Evolutionary conservation across 2,888 invertebrate species (phyloP).

Genomic region (Drosophila flavopinicola): DNA sequence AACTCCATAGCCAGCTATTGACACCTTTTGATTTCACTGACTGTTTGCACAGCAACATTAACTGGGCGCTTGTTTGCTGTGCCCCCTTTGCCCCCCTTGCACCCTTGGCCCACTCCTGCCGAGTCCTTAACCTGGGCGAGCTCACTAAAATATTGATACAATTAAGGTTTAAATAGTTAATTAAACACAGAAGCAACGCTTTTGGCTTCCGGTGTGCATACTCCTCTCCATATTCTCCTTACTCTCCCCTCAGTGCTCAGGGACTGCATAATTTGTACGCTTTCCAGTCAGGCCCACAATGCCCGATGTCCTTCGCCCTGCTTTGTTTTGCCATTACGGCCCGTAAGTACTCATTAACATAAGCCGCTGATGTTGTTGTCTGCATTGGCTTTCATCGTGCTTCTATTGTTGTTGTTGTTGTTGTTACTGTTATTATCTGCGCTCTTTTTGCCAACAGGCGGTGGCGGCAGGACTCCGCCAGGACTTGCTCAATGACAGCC

Average conservation of each 20-base stretch:
- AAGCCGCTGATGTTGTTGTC: constrained; percentile 52
- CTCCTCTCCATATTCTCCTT: background rate
- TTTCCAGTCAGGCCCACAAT: constrained; percentile 11
- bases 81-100: background rate
- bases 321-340: constrained; percentile 52
- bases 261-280: constrained; percentile 24
- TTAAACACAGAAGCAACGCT: constrained; percentile 56
- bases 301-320: constrained; percentile 5
- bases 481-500: constrained; percentile 32
- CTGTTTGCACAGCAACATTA: constrained; percentile 4
- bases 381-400: constrained; percentile 3
- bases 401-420: background rate
- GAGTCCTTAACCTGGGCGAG: constrained; percentile 2
- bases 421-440: constrained; percentile 10
- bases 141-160: constrained; percentile 66
- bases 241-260: background rate
- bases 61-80: background rate
- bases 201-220: background rate
- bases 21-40: constrained; percentile 10
- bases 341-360: constrained; percentile 75
- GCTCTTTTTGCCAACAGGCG: constrained; percentile 3
- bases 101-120: constrained; percentile 12
- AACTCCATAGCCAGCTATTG: constrained; percentile 1
- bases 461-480: constrained; percentile 12
- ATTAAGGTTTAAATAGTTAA: constrained; percentile 75